Evolutionary conservation across 1,140 invertebrate genomes (phyloP).

Genomic region (Bombus soroeensis): DNA sequence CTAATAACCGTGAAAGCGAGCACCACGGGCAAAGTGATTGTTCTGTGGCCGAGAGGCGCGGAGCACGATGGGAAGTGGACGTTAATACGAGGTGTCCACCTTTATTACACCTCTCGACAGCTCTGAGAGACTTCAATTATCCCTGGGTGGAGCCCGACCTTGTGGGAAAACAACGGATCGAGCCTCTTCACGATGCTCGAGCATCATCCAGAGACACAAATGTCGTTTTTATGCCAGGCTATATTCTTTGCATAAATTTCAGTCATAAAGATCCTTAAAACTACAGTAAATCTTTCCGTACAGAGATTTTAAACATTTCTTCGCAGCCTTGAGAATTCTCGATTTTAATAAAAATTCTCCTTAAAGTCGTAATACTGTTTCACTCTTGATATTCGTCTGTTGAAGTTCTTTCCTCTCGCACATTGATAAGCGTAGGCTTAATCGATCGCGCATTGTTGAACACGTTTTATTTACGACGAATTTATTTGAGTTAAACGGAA

Average conservation of each 20-base stretch:
- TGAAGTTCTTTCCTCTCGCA: too few species aligned
- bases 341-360: background rate
- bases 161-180: slow-evolving; percentile 55
- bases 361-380: too few species aligned
- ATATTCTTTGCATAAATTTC: background rate
- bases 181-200: slow-evolving; percentile 4
- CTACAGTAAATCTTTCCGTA: background rate
- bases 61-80: slow-evolving; percentile 42
- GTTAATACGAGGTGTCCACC: slow-evolving; percentile 62
- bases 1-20: slow-evolving; percentile 63
- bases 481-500: too few species aligned
- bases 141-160: slow-evolving; percentile 32
- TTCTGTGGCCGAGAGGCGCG: slow-evolving; percentile 30
- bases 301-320: background rate
- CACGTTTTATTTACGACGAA: too few species aligned
- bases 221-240: background rate
- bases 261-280: background rate
- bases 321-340: background rate
- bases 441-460: too few species aligned
- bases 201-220: background rate
- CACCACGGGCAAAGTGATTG: slow-evolving; percentile 45
- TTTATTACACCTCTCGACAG: slow-evolving; percentile 59
- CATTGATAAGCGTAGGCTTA: too few species aligned
- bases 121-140: slow-evolving; percentile 57
- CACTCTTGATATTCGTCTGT: too few species aligned